Percentiles rank a stretch among this genome's conserved stretches.
Conservation (phyloP, 2,797 vertebrate genomes). For the Lagorchestes hirsutus region DNA sequence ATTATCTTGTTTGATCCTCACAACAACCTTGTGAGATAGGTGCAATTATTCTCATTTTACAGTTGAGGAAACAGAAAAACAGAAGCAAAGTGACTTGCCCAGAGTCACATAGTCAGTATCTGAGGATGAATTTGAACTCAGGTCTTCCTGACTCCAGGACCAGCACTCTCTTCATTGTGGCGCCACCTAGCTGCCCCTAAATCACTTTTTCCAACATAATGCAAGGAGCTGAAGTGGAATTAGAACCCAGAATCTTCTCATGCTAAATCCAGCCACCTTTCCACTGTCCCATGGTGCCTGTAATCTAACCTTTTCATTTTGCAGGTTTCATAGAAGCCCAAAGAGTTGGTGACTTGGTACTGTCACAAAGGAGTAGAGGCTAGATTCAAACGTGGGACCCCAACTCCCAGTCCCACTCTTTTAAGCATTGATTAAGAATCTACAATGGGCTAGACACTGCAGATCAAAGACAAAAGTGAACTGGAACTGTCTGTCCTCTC, state of each 20-base stretch:
- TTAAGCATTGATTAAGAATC: too few relatives aligned
- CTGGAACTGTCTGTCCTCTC: too few relatives aligned
- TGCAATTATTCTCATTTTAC: too few relatives aligned
- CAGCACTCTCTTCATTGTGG: not conserved
- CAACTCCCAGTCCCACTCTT: not conserved
- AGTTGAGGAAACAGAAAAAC: too few relatives aligned
- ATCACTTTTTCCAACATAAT: not conserved
- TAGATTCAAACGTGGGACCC: not conserved
- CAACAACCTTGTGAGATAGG: too few relatives aligned
- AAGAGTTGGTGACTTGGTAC: too few relatives aligned
- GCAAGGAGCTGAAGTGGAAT: not conserved
- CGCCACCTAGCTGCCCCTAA: not conserved
- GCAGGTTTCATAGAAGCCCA: not conserved
- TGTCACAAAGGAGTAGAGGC: too few relatives aligned
- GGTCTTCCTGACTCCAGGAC: not conserved
- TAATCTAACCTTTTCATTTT: not conserved
- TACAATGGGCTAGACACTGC: too few relatives aligned
- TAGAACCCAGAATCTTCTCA: not conserved
- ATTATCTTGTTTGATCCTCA: too few relatives aligned
- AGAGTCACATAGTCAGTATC: not conserved
- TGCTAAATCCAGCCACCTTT: not conserved
- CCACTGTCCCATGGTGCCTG: too few relatives aligned
- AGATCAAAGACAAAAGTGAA: too few relatives aligned
- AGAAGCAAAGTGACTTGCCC: too few relatives aligned
- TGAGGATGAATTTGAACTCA: not conserved